These are phyloP conservation scores for Propsilocerus akamusi DNA, from an alignment of 1,140 invertebrate species.

Conservation along the genomic window DNA sequence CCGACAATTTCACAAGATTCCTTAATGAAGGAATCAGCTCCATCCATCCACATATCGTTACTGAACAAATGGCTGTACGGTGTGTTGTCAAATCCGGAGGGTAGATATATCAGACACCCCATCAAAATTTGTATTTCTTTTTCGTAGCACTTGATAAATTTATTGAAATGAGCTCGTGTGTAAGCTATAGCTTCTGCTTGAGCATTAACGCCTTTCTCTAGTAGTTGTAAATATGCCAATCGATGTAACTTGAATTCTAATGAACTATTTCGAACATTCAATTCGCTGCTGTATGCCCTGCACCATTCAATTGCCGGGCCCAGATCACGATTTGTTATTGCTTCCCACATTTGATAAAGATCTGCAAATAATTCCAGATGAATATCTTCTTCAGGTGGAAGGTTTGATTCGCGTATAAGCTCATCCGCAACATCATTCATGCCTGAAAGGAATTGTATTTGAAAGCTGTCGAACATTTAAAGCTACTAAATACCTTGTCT, in stretches of 20 bases:
- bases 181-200: conserved; percentile 57
- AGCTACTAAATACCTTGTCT: no score
- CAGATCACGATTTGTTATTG: conserved; percentile 49
- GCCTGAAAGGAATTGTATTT: no score
- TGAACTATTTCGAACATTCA: conserved; percentile 41
- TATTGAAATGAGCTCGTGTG: conserved; percentile 50
- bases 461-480: no score
- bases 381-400: not conserved
- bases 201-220: conserved; percentile 42
- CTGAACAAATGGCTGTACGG: conserved; percentile 59
- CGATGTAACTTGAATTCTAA: conserved; percentile 68
- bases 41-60: conserved; percentile 50
- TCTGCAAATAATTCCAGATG: conserved; percentile 50
- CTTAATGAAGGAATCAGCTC: conserved; percentile 55
- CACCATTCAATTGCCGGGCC: conserved; percentile 59
- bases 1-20: conserved; percentile 71
- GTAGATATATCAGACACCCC: conserved; percentile 62
- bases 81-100: conserved; percentile 50
- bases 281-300: conserved; percentile 32
- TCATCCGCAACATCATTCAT: conserved; percentile 60
- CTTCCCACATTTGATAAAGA: conserved; percentile 60
- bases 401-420: not conserved
- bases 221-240: conserved; percentile 19
- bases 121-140: conserved; percentile 59
- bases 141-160: conserved; percentile 52